phyloP scores from a whole-genome alignment of 1,140 invertebrate species.

The Lysiphlebus fabarum region DNA sequence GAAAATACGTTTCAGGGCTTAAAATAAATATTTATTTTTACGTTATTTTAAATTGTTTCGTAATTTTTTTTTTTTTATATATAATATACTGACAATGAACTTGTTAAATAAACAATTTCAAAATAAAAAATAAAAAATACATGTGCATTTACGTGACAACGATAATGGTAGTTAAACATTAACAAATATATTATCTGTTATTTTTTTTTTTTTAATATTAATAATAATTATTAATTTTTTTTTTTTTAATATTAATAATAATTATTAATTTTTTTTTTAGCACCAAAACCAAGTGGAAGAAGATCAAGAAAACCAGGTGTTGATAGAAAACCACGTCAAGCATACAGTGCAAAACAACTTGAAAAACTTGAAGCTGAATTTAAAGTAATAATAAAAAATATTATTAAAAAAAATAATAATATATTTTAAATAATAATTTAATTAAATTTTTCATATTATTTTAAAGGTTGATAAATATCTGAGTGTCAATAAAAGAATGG shows the following conservation, averaged over 20 bases:
- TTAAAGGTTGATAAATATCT: conserved; percentile 85
- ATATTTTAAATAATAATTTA: conserved; percentile 1
- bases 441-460: conserved; percentile 11
- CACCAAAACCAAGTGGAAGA: conserved; percentile 72
- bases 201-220: background rate
- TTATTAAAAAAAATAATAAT: background rate
- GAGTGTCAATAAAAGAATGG: conserved; percentile 91
- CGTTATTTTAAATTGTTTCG: too few species aligned
- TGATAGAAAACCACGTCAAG: conserved; percentile 90
- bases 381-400: conserved; percentile 59
- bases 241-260: conserved; percentile 35
- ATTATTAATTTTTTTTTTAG: conserved; percentile 52
- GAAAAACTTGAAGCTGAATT: conserved; percentile 89
- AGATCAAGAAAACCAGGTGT: conserved; percentile 78
- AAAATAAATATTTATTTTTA: too few species aligned
- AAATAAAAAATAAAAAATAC: too few species aligned
- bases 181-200: too few species aligned
- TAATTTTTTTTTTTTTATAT: too few species aligned
- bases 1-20: too few species aligned
- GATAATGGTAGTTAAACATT: too few species aligned
- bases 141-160: too few species aligned
- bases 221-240: background rate
- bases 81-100: too few species aligned
- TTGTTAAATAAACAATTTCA: too few species aligned
- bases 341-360: conserved; percentile 90